phyloP scores from a whole-genome alignment of 2,797 vertebrate genomes.

The Microcaecilia unicolor region DNA sequence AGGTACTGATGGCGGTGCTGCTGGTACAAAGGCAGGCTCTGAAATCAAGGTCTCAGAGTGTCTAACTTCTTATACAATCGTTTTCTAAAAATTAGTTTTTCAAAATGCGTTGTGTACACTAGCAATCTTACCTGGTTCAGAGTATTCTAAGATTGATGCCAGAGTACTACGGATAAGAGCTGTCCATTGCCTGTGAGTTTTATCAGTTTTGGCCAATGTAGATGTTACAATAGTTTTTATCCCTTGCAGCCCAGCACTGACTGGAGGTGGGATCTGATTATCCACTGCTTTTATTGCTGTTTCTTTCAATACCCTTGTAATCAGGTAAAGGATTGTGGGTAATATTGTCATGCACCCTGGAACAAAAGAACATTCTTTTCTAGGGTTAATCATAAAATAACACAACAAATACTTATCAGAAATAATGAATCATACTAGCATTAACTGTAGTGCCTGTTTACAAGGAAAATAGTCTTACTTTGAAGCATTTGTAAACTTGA shows the following conservation, averaged over 20 bases:
- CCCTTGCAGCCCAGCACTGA: constrained; percentile 84
- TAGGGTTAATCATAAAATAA: neutral
- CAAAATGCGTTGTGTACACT: too few relatives aligned
- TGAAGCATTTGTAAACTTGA: too few relatives aligned
- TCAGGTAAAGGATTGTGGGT: constrained; percentile 89
- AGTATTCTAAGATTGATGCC: constrained; percentile 85
- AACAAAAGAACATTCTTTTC: constrained; percentile 17
- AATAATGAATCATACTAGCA: too few relatives aligned
- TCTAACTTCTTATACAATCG: too few relatives aligned
- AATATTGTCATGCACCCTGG: constrained; percentile 90
- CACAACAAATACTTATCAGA: neutral
- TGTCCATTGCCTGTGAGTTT: constrained; percentile 83
- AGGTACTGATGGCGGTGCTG: too few relatives aligned
- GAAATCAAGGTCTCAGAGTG: too few relatives aligned
- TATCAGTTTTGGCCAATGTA: constrained; percentile 63
- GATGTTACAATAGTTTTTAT: constrained; percentile 91
- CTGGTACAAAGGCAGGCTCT: too few relatives aligned
- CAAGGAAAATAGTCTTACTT: too few relatives aligned
- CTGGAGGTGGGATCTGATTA: constrained; percentile 70
- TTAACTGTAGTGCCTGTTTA: too few relatives aligned
- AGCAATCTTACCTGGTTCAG: constrained; percentile 73
- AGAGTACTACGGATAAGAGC: constrained; percentile 86
- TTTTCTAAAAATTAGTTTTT: too few relatives aligned
- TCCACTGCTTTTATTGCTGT: constrained; percentile 80
- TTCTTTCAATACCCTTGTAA: constrained; percentile 88